phyloP scores from a whole-genome alignment of 2,888 invertebrate genomes.

The Drosophila dives region DNA sequence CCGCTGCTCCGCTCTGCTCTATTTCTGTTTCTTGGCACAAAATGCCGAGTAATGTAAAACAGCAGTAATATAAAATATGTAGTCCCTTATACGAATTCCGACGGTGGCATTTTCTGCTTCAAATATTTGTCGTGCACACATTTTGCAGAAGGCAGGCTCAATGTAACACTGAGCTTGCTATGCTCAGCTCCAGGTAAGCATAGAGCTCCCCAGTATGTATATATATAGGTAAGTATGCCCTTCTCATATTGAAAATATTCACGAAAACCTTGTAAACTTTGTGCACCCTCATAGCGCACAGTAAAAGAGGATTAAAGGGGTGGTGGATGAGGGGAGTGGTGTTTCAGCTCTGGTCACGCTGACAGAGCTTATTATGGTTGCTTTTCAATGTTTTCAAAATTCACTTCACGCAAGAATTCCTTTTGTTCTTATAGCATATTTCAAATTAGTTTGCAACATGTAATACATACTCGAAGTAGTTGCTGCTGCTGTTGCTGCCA shows the following conservation, averaged over 20 bases:
- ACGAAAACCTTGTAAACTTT: constrained; percentile 61
- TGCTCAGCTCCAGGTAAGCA: constrained; percentile 32
- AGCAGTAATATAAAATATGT: constrained; percentile 70
- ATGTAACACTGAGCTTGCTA: constrained; percentile 42
- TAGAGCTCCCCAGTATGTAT: constrained; percentile 24
- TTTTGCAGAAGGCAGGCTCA: constrained; percentile 36
- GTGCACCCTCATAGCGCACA: constrained; percentile 40
- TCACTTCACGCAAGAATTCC: constrained; percentile 71
- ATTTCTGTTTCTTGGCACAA: constrained; percentile 42
- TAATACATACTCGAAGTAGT: constrained; percentile 19
- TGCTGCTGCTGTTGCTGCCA: not conserved
- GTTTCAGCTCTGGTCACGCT: constrained; percentile 62
- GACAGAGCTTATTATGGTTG: constrained; percentile 68
- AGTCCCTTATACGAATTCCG: constrained; percentile 67
- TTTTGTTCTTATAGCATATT: constrained; percentile 68
- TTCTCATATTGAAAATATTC: constrained; percentile 62
- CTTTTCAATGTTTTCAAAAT: constrained; percentile 60
- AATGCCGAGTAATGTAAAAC: constrained; percentile 68
- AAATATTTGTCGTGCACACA: constrained; percentile 71
- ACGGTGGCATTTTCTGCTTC: constrained; percentile 66
- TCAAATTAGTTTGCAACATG: constrained; percentile 60
- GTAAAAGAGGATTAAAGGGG: not conserved
- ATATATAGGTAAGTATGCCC: constrained; percentile 2
- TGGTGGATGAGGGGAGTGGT: not conserved
- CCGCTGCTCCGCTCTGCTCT: constrained; percentile 18